These are phyloP conservation scores for Gordius sp. DNA, from an alignment of 2,888 invertebrate species.

Conservation along the genomic window DNA sequence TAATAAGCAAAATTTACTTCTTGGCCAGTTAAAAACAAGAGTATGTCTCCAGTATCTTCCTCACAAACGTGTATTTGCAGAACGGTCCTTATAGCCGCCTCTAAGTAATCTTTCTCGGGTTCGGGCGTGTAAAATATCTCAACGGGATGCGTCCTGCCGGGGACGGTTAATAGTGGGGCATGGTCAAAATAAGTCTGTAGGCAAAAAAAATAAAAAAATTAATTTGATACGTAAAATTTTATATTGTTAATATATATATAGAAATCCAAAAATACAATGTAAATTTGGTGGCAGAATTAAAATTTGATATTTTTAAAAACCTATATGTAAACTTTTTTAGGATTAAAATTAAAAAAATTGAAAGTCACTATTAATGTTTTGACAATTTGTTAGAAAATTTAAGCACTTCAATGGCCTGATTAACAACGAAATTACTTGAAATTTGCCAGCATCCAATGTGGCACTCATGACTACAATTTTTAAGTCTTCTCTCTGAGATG, in stretches of 20 bases:
- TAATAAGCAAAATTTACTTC: slow-evolving; percentile 30
- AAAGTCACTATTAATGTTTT: no score
- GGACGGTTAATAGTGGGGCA: slow-evolving; percentile 91
- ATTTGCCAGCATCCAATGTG: slow-evolving; percentile 92
- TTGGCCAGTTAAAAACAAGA: slow-evolving; percentile 58
- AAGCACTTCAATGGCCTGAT: no score
- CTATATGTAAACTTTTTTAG: no score
- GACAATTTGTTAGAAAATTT: no score
- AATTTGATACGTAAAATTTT: no score
- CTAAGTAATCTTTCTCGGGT: slow-evolving; percentile 83
- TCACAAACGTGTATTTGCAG: slow-evolving; percentile 69
- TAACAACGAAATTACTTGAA: slow-evolving; percentile 40
- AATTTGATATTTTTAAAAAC: neutral
- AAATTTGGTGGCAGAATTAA: slow-evolving; percentile 16
- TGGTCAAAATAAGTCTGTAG: slow-evolving; percentile 94
- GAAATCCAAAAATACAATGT: no score
- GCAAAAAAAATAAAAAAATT: no score
- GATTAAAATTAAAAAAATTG: no score
- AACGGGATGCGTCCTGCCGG: slow-evolving; percentile 74
- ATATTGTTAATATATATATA: no score
- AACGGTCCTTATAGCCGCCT: slow-evolving; percentile 90
- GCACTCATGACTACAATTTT: slow-evolving; percentile 98
- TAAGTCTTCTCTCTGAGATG: slow-evolving; percentile 58
- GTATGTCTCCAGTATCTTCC: slow-evolving; percentile 46
- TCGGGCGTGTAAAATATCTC: slow-evolving; percentile 98